Conservation (phyloP, 2,113 vertebrate species). For the Hydrolagus affinis region DNA sequence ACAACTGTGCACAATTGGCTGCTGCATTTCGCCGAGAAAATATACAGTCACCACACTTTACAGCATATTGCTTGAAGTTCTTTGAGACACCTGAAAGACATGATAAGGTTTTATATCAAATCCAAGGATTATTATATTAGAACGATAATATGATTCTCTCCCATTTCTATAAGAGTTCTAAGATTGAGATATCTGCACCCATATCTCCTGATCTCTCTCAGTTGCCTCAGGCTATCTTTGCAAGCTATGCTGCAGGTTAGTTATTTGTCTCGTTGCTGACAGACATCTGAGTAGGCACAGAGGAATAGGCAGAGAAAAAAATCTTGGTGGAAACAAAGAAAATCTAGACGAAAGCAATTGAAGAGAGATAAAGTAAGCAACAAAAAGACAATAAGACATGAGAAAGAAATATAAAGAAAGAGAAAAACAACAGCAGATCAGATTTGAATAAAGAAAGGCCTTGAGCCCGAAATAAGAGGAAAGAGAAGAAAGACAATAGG, state of each 20-base stretch:
- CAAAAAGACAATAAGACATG: background rate
- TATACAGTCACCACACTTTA: too few species aligned
- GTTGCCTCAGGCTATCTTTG: too few species aligned
- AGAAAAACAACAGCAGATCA: background rate
- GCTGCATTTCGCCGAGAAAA: too few species aligned
- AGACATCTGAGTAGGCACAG: background rate
- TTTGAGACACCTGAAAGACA: too few species aligned
- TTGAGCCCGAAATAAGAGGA: background rate
- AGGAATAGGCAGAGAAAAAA: too few species aligned
- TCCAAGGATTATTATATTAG: too few species aligned
- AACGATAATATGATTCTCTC: too few species aligned
- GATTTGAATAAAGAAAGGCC: background rate
- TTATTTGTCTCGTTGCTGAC: background rate
- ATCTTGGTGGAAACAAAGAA: background rate
- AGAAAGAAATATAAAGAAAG: background rate
- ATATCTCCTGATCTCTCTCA: background rate
- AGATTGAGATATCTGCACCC: background rate
- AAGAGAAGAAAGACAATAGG: background rate
- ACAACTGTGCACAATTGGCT: too few species aligned
- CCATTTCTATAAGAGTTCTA: too few species aligned
- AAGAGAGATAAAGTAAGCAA: background rate
- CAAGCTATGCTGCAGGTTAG: background rate
- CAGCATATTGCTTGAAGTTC: too few species aligned
- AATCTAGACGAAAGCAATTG: background rate
- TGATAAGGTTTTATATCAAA: too few species aligned